Evolutionary conservation across 2,888 invertebrate species (phyloP), one percentile per base, ranked within the genome.

Genomic region (Cephalotes varians): DNA sequence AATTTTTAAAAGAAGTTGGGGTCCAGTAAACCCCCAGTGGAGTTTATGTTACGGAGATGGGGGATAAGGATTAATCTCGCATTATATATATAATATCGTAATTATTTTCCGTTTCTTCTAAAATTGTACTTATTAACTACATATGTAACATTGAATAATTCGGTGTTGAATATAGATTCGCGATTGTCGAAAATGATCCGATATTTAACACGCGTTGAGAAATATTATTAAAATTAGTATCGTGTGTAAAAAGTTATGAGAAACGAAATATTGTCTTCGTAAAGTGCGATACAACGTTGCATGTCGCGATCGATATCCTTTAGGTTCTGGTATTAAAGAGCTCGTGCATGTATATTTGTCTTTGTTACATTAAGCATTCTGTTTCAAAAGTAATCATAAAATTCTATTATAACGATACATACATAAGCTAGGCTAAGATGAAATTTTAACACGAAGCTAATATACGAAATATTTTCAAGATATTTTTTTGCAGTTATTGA

Each of bases 291-390:
- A 54, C 40, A 72, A 58, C 25, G n/a, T 31, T 28, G n/a, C 28
- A 15, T 56, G 56, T 9, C 31, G 31, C 62, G 40, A 58, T 73
- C 56, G 47, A 65, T 74, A 58, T 58, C 15, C 44, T 56, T 73
- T 44, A 56, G 31, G 51, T 69, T 40, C 15, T 25, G 31, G 21
- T 49, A 64, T 7, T 6, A 34, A 72, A 37, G 21, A 34, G 5
- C n/a, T n/a, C n/a, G n/a, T n/a, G n/a, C 7, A 21, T 31, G 47
- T 25, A 44, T 21, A 49, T 74, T 74, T 34, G 9, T n/a, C 31
- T 34, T 40, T 73, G 40, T n/a, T 40, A 56, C 56, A 34, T 40
- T 58, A 73, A 73, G 21, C 25, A 4, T 54, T 34, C 18, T 1
- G 10, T 18, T 37, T 31, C 12, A n/a, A 31, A 67, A 67, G 18